Percentiles rank a stretch among this genome's conserved stretches.
Conservation (phyloP, 64 coral and sea anemone genomes). For the Actinia tenebrosa region DNA sequence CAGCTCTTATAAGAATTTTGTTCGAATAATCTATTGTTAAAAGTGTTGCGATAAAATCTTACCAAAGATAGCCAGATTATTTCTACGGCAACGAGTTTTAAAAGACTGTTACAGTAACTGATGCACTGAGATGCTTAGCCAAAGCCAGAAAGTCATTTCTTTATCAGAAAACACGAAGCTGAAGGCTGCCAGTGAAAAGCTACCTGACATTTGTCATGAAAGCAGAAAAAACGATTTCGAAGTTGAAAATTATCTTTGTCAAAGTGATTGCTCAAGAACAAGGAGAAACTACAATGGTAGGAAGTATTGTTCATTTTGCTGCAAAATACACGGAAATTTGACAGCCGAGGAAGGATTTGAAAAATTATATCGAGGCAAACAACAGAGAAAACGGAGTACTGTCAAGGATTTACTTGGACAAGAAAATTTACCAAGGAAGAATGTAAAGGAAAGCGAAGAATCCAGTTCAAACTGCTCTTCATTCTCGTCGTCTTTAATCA, state of each 20-base stretch:
- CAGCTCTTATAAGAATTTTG: background rate
- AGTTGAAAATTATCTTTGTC: background rate
- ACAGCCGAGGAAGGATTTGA: background rate
- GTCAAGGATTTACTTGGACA: background rate
- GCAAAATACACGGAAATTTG: slow-evolving; percentile 4
- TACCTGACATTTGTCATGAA: background rate
- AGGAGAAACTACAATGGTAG: background rate
- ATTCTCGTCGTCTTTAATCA: background rate
- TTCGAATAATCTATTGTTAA: background rate
- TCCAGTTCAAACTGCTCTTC: background rate
- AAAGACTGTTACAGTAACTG: background rate
- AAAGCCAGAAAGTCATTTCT: background rate
- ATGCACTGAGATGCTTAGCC: background rate
- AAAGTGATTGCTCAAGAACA: background rate
- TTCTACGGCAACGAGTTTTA: background rate
- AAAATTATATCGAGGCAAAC: background rate
- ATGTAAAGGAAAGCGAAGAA: background rate
- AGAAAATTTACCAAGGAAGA: background rate
- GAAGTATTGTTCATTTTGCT: slow-evolving; percentile 25
- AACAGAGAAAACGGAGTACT: background rate
- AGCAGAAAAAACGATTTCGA: background rate
- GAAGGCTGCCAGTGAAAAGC: background rate
- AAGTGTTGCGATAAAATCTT: background rate
- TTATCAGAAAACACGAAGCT: background rate
- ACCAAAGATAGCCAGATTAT: background rate